Evolutionary conservation across 2,888 invertebrate genomes (phyloP), one percentile per base, ranked within the genome.

Genomic region (Falcaria lacertinaria): DNA sequence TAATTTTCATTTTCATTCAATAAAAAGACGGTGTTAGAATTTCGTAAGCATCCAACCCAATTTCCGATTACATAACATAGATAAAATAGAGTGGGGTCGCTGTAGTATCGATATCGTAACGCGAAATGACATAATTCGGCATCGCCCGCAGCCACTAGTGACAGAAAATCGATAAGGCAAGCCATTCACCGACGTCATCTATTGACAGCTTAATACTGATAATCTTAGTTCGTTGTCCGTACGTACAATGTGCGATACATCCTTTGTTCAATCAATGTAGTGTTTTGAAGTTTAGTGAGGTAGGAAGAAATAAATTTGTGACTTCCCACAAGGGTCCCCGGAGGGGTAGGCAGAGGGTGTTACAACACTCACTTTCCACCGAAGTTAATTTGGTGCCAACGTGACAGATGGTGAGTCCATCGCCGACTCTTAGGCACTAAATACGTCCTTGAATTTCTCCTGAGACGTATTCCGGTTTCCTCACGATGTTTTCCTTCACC

Each of bases 131-230:
- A 60, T 61, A 56, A 64, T 64, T 61, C 56, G 49, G 54, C 48
- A 47, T 51, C 48, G 59, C 37, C 57, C 52, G 44, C 33, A 48
- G 37, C 50, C 37, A 22, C 22, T 22, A 14, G 22, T 56, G 65
- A 64, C 63, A 48, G 50, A 42, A 54, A 62, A 64, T 61, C 64
- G 57, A 65, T 65, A 48, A 44, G 43, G 54, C 45, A 50, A 50
- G 35, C 15, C 15, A 34, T 34, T 38, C 36, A 37, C 33, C 41
- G 33, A 32, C 33, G 33, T 37, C 13, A 42, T 42, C 33, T 33
- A 19, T 6, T 33, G 42, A 33, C 37, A 22, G 37, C 37, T 37
- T 38, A 16, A 33, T 37, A 22, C 19, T 22, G 37, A 22, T 19
- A 37, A 37, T 37, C 37, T 37, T 37, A 36, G 36, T 22, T 37